These are phyloP conservation scores for Melanotaenia pygmaea DNA, from an alignment of 2,797 vertebrate genomes.

Conservation along the genomic window DNA sequence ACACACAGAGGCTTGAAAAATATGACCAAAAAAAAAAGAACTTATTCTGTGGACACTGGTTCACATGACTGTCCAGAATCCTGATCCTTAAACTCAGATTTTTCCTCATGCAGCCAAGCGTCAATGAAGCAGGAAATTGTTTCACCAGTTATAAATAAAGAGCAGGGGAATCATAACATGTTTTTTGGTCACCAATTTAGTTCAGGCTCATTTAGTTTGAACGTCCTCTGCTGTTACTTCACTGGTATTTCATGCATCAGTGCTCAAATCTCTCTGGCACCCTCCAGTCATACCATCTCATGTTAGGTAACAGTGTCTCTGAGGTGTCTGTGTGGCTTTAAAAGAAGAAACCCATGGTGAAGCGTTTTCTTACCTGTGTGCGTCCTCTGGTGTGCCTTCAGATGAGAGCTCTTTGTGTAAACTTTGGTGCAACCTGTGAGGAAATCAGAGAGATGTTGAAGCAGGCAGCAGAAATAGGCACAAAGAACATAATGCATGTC, in stretches of 20 bases:
- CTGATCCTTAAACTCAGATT: not conserved
- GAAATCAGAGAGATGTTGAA: conserved; percentile 32
- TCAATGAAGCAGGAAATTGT: conserved; percentile 2
- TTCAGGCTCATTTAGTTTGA: not conserved
- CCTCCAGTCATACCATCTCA: not conserved
- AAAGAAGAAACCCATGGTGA: not conserved
- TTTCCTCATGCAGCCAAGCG: not conserved
- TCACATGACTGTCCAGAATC: not conserved
- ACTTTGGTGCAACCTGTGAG: conserved; percentile 90
- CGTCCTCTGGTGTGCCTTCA: conserved; percentile 94
- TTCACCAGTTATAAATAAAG: not conserved
- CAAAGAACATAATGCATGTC: not conserved
- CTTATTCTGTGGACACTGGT: not conserved
- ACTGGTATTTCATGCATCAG: not conserved
- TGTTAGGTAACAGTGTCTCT: not conserved
- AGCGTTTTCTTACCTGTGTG: conserved; percentile 88
- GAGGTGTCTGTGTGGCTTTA: not conserved
- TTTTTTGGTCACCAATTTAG: not conserved
- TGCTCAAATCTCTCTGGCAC: not conserved
- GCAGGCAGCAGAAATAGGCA: not conserved
- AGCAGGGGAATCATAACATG: not conserved
- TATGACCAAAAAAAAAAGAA: not conserved
- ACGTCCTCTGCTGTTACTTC: not conserved
- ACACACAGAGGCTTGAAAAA: not conserved
- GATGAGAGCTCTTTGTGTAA: conserved; percentile 96